These are phyloP conservation scores for Ctena decussata DNA, from an alignment of 2,888 invertebrate species.

Conservation along the genomic window DNA sequence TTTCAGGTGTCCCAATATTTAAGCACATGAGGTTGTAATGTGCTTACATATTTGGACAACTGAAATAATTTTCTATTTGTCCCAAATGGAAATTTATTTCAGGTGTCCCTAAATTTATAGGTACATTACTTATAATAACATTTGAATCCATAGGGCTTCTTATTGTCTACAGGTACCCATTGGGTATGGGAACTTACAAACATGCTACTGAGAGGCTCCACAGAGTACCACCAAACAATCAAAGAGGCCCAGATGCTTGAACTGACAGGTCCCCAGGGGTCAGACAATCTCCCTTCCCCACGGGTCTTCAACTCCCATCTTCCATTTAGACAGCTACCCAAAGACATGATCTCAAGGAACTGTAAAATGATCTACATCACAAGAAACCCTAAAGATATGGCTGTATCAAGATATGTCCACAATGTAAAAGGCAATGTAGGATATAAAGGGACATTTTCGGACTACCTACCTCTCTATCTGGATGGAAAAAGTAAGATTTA, in stretches of 20 bases:
- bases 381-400: conserved; percentile 66
- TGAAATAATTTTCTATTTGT: too few species aligned
- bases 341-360: conserved; percentile 51
- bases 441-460: conserved; percentile 54
- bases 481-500: conserved; percentile 56
- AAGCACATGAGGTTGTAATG: too few species aligned
- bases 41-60: too few species aligned
- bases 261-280: conserved; percentile 19
- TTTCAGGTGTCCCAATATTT: too few species aligned
- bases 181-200: conserved; percentile 67
- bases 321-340: conserved; percentile 50
- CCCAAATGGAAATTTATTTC: too few species aligned
- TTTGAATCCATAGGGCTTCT: too few species aligned
- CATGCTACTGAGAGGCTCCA: conserved; percentile 56
- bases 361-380: conserved; percentile 61
- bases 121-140: too few species aligned
- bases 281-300: conserved; percentile 49
- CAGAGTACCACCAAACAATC: conserved; percentile 51
- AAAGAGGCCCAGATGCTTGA: conserved; percentile 63
- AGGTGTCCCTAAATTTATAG: too few species aligned
- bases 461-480: conserved; percentile 54
- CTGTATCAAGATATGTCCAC: conserved; percentile 58
- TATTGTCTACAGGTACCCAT: conserved; percentile 57
- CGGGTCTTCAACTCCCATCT: conserved; percentile 63
- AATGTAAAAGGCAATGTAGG: conserved; percentile 29